A percentile compares a stretch with the other conserved stretches of the same genome.
phyloP scores from a whole-genome alignment of 2,888 invertebrate genomes.

The Tetragonisca angustula region DNA sequence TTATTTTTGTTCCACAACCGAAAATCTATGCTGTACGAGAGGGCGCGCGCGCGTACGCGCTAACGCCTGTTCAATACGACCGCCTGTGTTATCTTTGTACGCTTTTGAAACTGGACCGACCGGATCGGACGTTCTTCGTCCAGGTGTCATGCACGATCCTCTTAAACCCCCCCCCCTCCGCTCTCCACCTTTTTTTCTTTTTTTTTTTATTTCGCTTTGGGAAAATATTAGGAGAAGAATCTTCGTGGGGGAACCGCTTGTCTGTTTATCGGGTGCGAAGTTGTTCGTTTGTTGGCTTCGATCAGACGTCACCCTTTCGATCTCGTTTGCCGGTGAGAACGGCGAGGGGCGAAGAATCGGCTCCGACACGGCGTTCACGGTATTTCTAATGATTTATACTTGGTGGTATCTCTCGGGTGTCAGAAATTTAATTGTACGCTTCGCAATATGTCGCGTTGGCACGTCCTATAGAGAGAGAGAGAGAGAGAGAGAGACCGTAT shows the following conservation, averaged over 20 bases:
- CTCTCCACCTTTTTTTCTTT: too few species aligned
- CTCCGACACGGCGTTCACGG: neutral
- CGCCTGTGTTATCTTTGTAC: constrained; percentile 45
- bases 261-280: constrained; percentile 42
- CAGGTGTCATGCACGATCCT: constrained; percentile 53
- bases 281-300: constrained; percentile 31
- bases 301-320: constrained; percentile 29
- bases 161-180: constrained; percentile 18
- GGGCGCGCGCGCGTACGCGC: neutral
- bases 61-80: constrained; percentile 6
- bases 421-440: constrained; percentile 11
- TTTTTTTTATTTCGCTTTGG: constrained; percentile 43
- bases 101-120: constrained; percentile 56
- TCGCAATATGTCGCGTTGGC: neutral
- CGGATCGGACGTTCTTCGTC: constrained; percentile 45
- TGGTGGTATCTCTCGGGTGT: constrained; percentile 5
- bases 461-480: neutral
- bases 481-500: neutral
- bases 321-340: constrained; percentile 13
- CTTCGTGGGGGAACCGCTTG: constrained; percentile 36
- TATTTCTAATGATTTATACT: constrained; percentile 14
- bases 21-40: constrained; percentile 11
- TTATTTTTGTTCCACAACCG: constrained; percentile 39
- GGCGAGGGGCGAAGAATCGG: constrained; percentile 14
- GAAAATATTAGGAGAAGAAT: constrained; percentile 41